Percentiles rank a stretch among this genome's conserved stretches.
Evolutionary conservation across 2,113 vertebrate species (phyloP).

Genomic region (Stegastes partitus): DNA sequence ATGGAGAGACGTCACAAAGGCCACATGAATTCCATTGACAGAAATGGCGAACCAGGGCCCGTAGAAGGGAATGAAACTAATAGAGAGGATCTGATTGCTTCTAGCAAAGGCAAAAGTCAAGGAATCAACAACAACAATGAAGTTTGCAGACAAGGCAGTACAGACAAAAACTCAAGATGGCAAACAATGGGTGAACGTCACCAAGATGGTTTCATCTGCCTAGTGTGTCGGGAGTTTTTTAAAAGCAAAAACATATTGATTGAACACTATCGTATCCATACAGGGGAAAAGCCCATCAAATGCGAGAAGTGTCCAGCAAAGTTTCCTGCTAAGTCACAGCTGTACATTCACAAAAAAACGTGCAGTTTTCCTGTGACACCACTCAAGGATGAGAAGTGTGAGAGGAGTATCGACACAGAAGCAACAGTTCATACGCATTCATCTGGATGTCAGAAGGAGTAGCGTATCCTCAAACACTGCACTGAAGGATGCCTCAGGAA

Average conservation of each 20-base stretch:
- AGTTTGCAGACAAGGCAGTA: rapidly evolving
- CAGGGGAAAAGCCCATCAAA: slow-evolving; percentile 28
- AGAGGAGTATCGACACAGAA: not conserved
- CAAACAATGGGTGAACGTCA: slow-evolving; percentile 10
- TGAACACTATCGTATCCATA: slow-evolving; percentile 59
- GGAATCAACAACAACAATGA: not conserved
- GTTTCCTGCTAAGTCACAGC: slow-evolving; percentile 8
- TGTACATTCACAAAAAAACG: not conserved
- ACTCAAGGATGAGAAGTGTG: slow-evolving; percentile 1
- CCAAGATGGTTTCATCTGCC: slow-evolving; percentile 5
- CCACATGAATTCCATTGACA: rapidly evolving
- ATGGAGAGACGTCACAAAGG: not conserved
- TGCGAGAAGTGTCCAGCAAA: slow-evolving; percentile 3
- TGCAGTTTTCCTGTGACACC: rapidly evolving
- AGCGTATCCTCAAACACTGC: too few relatives aligned
- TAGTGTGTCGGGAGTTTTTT: slow-evolving; percentile 17
- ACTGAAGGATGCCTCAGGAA: too few relatives aligned
- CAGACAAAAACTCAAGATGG: not conserved
- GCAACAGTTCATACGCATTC: not conserved
- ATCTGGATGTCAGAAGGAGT: not conserved
- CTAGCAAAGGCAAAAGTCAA: not conserved
- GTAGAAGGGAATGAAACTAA: slow-evolving; percentile 34
- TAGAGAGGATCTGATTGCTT: not conserved
- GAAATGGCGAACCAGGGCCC: slow-evolving; percentile 27
- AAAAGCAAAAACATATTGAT: not conserved